Percentiles rank a stretch among this genome's conserved stretches.
These are phyloP conservation scores for Dascillus cervinus DNA, from an alignment of 2,888 invertebrate species.

Conservation along the genomic window DNA sequence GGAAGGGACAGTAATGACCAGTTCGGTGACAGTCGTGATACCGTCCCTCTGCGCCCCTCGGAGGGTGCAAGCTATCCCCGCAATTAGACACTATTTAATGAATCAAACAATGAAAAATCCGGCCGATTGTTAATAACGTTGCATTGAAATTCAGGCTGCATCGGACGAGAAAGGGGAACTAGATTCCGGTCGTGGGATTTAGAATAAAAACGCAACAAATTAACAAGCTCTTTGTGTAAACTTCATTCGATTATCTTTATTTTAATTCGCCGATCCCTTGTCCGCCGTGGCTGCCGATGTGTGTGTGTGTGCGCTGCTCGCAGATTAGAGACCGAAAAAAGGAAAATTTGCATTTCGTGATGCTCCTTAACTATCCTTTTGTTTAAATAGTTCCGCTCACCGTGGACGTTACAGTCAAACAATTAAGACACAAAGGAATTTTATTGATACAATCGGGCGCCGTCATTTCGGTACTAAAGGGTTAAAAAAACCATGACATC, in stretches of 20 bases:
- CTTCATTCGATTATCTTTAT: conserved; percentile 25
- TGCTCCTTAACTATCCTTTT: conserved; percentile 18
- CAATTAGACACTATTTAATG: too few relatives aligned
- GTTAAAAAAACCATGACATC: too few relatives aligned
- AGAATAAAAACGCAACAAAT: conserved; percentile 22
- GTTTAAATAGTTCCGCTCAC: conserved; percentile 4
- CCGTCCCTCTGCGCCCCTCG: too few relatives aligned
- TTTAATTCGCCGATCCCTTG: conserved; percentile 23
- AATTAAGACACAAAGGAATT: background rate
- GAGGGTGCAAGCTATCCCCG: too few relatives aligned
- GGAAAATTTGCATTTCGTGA: conserved; percentile 25
- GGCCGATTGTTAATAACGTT: conserved; percentile 16
- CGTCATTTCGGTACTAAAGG: too few relatives aligned
- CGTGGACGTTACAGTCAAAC: background rate
- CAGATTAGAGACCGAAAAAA: conserved; percentile 22
- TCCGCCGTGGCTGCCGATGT: conserved; percentile 19
- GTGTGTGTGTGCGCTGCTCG: too few relatives aligned
- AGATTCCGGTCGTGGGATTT: conserved; percentile 20
- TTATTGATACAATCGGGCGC: background rate
- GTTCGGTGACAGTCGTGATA: conserved; percentile 16
- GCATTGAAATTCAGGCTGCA: conserved; percentile 17
- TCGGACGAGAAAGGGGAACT: conserved; percentile 20
- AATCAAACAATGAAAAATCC: too few relatives aligned
- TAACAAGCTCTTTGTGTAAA: conserved; percentile 27
- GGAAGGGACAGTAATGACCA: conserved; percentile 30